These are phyloP conservation scores for Cololabis saira DNA, from an alignment of 2,113 vertebrate genomes.

Conservation along the genomic window DNA sequence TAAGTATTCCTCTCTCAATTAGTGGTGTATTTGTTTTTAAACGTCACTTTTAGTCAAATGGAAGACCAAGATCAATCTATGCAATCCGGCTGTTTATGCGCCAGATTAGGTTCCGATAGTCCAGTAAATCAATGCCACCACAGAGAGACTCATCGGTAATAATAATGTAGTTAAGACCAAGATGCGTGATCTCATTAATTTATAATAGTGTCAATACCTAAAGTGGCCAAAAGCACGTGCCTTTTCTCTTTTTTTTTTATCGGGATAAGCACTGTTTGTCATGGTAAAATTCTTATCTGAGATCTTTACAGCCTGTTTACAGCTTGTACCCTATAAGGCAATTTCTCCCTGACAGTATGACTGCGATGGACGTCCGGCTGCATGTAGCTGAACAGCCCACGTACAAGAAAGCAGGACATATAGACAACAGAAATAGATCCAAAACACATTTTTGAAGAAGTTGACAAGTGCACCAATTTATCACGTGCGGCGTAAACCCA, in stretches of 20 bases:
- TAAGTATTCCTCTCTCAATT: not conserved
- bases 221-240: no score
- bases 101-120: no score
- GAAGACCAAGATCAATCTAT: no score
- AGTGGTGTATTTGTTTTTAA: no score
- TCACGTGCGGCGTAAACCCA: constrained; percentile 44
- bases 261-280: constrained; percentile 12
- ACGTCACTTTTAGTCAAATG: no score
- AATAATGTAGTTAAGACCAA: no score
- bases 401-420: constrained; percentile 35
- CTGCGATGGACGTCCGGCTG: constrained; percentile 37
- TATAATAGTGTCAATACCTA: no score
- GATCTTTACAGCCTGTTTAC: constrained; percentile 47
- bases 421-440: constrained; percentile 9
- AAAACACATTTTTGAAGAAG: not conserved
- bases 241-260: no score
- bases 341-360: constrained; percentile 23
- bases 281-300: constrained; percentile 7
- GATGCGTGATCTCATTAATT: no score
- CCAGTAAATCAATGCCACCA: no score
- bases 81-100: no score
- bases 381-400: constrained; percentile 4
- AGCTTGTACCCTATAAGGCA: not conserved
- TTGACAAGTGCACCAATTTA: constrained; percentile 46
- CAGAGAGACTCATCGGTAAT: no score